A percentile compares a stretch with the other conserved stretches of the same genome.
Evolutionary conservation across 92 coral and sea anemone genomes (phyloP).

Genomic region (Parazoanthus darwini): DNA sequence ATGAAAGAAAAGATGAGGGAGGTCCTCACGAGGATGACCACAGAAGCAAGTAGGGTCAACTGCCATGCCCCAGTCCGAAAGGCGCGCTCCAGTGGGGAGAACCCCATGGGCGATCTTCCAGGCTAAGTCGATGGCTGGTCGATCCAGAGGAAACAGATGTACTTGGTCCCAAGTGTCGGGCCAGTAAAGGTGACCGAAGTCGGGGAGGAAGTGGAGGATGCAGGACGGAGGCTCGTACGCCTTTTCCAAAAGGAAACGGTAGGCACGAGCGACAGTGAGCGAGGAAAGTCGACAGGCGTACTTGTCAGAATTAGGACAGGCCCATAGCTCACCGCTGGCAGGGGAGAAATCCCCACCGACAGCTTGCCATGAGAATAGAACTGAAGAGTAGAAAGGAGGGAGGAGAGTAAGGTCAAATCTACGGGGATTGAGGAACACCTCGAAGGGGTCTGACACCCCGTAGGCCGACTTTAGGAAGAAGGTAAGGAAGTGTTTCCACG

Average conservation of each 20-base stretch:
- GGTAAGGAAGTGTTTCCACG: too few relatives aligned
- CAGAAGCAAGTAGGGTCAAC: constrained; percentile 32
- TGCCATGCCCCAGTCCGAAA: constrained; percentile 20
- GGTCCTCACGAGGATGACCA: neutral
- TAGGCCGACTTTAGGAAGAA: too few relatives aligned
- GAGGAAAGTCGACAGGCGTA: neutral
- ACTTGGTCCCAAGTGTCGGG: constrained; percentile 3
- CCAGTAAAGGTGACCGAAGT: constrained; percentile 37
- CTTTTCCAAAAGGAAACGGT: neutral
- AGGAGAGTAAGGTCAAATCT: too few relatives aligned
- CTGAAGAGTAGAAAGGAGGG: too few relatives aligned
- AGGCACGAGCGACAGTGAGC: neutral
- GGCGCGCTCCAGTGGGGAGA: constrained; percentile 27
- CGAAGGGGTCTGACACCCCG: too few relatives aligned
- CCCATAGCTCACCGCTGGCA: neutral
- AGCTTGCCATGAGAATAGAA: too few relatives aligned
- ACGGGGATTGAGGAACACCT: too few relatives aligned
- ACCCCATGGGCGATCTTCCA: constrained; percentile 58
- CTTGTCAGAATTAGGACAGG: neutral
- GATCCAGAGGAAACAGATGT: constrained; percentile 12
- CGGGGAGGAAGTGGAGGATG: neutral
- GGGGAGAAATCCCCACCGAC: too few relatives aligned
- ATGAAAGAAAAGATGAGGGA: constrained; percentile 16
- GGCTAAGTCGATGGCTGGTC: neutral
- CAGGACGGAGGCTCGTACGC: neutral